Percentiles rank a stretch among this genome's conserved stretches.
Evolutionary conservation across 2,888 invertebrate species (phyloP).

Genomic region (Thecocarcelia acutangulata): DNA sequence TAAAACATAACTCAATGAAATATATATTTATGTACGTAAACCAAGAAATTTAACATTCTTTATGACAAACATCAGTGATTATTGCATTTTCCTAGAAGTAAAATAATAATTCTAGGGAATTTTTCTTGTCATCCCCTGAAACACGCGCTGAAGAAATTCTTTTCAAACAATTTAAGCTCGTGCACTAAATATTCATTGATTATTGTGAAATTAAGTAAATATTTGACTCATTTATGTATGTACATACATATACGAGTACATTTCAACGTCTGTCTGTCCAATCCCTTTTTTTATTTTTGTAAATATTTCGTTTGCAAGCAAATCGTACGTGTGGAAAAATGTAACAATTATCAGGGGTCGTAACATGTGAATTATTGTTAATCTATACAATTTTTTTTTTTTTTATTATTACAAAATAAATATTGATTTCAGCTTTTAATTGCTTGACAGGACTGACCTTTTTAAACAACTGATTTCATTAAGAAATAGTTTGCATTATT

Average conservation of each 20-base stretch:
- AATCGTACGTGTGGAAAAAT: neutral
- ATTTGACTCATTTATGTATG: conserved; percentile 9
- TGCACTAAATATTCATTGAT: conserved; percentile 30
- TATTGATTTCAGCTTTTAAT: conserved; percentile 30
- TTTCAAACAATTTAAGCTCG: conserved; percentile 16
- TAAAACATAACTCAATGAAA: too few relatives aligned
- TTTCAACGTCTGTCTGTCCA: too few relatives aligned
- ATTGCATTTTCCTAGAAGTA: neutral
- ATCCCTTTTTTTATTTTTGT: conserved; percentile 1
- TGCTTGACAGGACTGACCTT: conserved; percentile 16
- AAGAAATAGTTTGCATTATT: conserved; percentile 2
- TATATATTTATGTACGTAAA: too few relatives aligned
- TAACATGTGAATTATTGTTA: conserved; percentile 28
- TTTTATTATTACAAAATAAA: conserved; percentile 9
- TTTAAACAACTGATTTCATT: conserved; percentile 10
- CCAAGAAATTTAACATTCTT: too few relatives aligned
- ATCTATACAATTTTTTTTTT: too few relatives aligned
- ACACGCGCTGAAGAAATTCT: neutral
- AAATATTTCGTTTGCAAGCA: neutral
- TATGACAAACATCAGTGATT: neutral
- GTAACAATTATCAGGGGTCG: conserved; percentile 2
- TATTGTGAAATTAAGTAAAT: conserved; percentile 20
- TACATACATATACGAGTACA: too few relatives aligned
- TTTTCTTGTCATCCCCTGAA: too few relatives aligned
- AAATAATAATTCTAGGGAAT: too few relatives aligned